A percentile compares a stretch with the other conserved stretches of the same genome.
phyloP scores from a whole-genome alignment of 2,797 vertebrate genomes.

The Peromyscus attwateri region DNA sequence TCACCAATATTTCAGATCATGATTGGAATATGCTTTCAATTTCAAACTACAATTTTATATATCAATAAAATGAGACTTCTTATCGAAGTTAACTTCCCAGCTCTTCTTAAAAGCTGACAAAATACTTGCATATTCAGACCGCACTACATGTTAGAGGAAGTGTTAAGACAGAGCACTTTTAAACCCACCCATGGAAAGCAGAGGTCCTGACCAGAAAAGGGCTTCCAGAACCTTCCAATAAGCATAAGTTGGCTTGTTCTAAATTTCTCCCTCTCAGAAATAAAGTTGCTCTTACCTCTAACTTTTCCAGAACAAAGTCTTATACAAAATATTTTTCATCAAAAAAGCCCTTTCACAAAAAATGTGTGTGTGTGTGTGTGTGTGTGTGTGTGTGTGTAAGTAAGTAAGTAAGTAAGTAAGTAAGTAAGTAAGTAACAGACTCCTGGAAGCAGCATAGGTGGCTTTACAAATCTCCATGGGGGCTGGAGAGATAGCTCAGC shows the following conservation, averaged over 20 bases:
- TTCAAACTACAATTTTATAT: conserved; percentile 29
- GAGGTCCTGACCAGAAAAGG: not conserved
- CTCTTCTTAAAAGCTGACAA: conserved; percentile 27
- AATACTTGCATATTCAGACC: conserved; percentile 18
- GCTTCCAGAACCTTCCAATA: not conserved
- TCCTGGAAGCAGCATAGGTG: conserved; percentile 1
- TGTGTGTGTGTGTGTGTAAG: too few relatives aligned
- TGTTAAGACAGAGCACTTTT: conserved; percentile 31
- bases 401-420: not conserved
- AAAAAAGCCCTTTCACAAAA: not conserved
- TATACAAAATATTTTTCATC: not conserved
- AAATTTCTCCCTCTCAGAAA: not conserved
- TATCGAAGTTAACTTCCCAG: conserved; percentile 51
- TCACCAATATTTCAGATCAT: not conserved
- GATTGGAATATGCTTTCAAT: conserved; percentile 55
- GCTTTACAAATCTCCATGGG: not conserved
- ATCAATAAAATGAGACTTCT: conserved; percentile 36
- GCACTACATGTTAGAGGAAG: not conserved
- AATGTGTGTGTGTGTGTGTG: not conserved
- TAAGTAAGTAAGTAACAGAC: not conserved
- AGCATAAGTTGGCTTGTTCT: not conserved
- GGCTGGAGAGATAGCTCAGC: not conserved
- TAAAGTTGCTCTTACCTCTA: not conserved
- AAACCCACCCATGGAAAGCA: not conserved
- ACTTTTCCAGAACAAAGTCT: not conserved